Conservation (phyloP, 2,888 invertebrate species). For the Pantelozetes paolii region DNA sequence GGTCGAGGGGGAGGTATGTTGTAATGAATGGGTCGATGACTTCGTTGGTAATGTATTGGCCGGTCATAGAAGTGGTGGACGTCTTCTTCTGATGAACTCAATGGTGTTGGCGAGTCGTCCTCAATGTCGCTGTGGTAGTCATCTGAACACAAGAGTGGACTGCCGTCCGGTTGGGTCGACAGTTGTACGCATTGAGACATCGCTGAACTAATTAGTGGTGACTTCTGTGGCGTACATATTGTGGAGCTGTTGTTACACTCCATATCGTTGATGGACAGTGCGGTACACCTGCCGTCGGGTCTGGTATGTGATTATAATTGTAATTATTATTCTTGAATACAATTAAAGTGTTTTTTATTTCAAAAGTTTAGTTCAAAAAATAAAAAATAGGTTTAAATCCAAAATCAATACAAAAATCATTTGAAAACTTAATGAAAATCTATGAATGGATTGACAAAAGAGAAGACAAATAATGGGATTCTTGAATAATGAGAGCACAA, state of each 20-base stretch:
- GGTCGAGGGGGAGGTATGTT: constrained; percentile 22
- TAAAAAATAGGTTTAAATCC: no score
- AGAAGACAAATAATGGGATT: not conserved
- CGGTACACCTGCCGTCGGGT: constrained; percentile 26
- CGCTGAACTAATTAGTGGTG: constrained; percentile 19
- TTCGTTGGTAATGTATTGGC: not conserved
- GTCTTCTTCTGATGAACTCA: not conserved
- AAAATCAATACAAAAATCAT: no score
- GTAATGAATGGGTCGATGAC: not conserved
- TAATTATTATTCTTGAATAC: no score
- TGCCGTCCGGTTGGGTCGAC: constrained; percentile 25
- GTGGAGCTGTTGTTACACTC: constrained; percentile 12
- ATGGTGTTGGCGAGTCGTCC: not conserved
- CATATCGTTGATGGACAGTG: constrained; percentile 29
- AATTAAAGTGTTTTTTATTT: no score
- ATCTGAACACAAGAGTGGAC: constrained; percentile 15
- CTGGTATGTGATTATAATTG: not conserved
- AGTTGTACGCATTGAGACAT: constrained; percentile 27
- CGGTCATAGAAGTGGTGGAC: constrained; percentile 11
- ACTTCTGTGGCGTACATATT: constrained; percentile 19
- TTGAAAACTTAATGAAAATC: constrained; percentile 1
- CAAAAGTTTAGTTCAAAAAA: no score
- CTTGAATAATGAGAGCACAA: no score
- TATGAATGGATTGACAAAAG: not conserved
- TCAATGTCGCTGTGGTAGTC: not conserved